These are phyloP conservation scores for Rhadina sibilatrix DNA, from an alignment of 2,113 vertebrate genomes.

Conservation along the genomic window DNA sequence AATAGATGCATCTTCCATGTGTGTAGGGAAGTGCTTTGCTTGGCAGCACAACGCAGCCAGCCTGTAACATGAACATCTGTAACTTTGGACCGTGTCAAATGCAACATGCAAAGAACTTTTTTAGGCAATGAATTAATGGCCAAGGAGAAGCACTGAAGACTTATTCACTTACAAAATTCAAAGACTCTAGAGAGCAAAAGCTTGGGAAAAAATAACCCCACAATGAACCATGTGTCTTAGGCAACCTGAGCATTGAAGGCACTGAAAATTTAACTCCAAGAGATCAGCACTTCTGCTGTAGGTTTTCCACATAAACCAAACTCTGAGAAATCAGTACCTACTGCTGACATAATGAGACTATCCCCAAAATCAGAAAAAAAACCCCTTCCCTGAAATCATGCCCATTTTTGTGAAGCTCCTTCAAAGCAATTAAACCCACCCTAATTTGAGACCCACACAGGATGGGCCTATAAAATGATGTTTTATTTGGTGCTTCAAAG, in stretches of 20 bases:
- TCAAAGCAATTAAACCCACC: background rate
- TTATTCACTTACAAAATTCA: background rate
- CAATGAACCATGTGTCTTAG: accelerated
- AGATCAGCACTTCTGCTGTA: background rate
- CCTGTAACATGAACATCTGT: background rate
- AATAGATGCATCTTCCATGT: background rate
- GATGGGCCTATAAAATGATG: background rate
- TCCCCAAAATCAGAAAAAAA: background rate
- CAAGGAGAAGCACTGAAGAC: background rate
- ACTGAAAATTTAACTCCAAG: background rate
- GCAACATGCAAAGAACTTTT: background rate
- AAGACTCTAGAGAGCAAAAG: background rate
- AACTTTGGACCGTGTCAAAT: background rate
- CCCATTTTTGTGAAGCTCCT: background rate
- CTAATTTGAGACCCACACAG: background rate
- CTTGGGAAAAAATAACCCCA: background rate
- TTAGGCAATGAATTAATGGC: background rate
- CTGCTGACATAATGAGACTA: background rate
- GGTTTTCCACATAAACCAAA: background rate
- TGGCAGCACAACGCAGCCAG: background rate
- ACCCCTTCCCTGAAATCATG: background rate
- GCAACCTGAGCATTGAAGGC: background rate
- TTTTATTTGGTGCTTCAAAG: background rate
- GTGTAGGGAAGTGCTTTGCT: background rate
- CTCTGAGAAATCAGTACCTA: background rate